These are phyloP conservation scores for Heterodera filipjevi DNA, from an alignment of 2,888 invertebrate genomes.

Conservation along the genomic window DNA sequence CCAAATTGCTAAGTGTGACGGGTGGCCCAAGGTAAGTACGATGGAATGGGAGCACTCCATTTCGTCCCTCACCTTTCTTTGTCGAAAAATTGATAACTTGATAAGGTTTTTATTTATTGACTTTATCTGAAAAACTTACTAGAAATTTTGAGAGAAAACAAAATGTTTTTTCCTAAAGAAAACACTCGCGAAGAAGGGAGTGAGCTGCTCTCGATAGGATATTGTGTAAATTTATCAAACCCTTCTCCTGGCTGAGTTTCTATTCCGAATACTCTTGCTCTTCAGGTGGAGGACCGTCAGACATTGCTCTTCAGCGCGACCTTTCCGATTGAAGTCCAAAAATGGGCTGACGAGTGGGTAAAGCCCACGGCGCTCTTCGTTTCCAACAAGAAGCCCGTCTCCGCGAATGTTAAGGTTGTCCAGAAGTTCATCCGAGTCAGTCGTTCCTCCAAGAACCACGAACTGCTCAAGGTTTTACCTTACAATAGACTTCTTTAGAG, in stretches of 20 bases:
- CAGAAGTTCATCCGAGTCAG: slow-evolving; percentile 39
- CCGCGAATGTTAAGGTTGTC: slow-evolving; percentile 36
- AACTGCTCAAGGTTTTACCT: slow-evolving; percentile 23
- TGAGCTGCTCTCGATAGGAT: too few relatives aligned
- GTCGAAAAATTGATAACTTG: too few relatives aligned
- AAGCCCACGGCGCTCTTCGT: slow-evolving; percentile 27
- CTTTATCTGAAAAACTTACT: too few relatives aligned
- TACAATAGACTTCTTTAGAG: too few relatives aligned
- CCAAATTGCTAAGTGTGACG: neutral
- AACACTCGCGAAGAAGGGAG: too few relatives aligned
- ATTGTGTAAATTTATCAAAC: too few relatives aligned
- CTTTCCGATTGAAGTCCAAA: slow-evolving; percentile 40
- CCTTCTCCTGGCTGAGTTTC: neutral
- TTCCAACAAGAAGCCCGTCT: slow-evolving; percentile 36
- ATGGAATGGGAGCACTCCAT: too few relatives aligned
- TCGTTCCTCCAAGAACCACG: slow-evolving; percentile 32
- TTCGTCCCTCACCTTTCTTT: too few relatives aligned
- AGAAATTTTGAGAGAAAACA: too few relatives aligned
- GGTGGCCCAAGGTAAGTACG: slow-evolving; percentile 37
- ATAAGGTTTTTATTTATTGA: too few relatives aligned
- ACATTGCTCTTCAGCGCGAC: slow-evolving; percentile 58
- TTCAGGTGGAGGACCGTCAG: slow-evolving; percentile 52
- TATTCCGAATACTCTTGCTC: slow-evolving; percentile 15
- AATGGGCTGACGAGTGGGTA: slow-evolving; percentile 34
- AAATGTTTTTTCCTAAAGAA: too few relatives aligned